Evolutionary conservation across 2,113 vertebrate genomes (phyloP).

Genomic region (Sylvietta virens): DNA sequence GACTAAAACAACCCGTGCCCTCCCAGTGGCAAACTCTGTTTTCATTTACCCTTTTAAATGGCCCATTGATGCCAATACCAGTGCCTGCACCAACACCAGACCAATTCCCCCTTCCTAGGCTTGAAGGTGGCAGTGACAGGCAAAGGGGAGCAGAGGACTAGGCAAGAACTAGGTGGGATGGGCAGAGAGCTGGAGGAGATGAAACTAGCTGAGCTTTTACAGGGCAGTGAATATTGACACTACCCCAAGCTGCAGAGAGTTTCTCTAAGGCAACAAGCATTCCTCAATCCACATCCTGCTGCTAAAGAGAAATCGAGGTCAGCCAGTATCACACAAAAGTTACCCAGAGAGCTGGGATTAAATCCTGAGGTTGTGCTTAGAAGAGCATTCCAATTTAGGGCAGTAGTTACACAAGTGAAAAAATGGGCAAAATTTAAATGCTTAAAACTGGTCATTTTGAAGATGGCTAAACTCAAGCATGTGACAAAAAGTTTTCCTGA

Average conservation of each 20-base stretch:
- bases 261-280: neutral
- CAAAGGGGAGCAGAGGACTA: neutral
- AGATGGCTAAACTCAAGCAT: neutral
- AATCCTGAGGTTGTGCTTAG: neutral
- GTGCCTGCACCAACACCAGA: neutral
- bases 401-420: neutral
- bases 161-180: neutral
- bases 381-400: neutral
- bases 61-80: neutral
- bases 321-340: neutral
- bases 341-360: neutral
- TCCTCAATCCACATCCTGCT: neutral
- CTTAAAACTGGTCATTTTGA: neutral
- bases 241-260: neutral
- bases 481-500: neutral
- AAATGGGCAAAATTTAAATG: neutral
- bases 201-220: neutral
- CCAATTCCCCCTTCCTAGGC: neutral
- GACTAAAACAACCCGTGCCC: neutral
- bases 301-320: neutral
- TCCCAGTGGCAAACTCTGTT: neutral
- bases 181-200: neutral
- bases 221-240: neutral
- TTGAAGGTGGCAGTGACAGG: neutral
- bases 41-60: neutral